Base-by-base conservation (phyloP, 2,888 invertebrate genomes). In the Eupithecia vulgata region DNA sequence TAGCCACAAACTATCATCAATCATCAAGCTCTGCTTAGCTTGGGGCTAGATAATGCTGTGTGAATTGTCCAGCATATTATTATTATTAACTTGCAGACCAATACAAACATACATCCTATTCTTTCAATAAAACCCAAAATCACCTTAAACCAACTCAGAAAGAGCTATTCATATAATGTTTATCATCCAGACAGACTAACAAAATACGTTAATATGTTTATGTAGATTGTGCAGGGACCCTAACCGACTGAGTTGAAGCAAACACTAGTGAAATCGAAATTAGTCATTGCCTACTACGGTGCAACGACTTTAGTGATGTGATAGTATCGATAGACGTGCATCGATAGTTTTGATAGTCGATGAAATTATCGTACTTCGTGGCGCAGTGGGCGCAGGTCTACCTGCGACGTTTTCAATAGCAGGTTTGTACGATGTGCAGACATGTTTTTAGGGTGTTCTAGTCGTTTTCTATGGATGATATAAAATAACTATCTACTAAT, bases 271-370 rank as follows among this genome's bases (percentile, higher is more conserved):
- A 87, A 89, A 88, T 88, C 86, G 90, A 91, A 90, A 90, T 93
- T 92, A 92, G 88, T 93, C 90, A 90, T 80, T 83, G 84, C 79
- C 81, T 76, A 72, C 68, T 76, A 84, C 90, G 87, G 90, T 89
- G 90, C 92, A 90, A 87, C 90, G 91, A 88, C 90, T 86, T 82
- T 89, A 91, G 92, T 79, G 92, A 83, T 83, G 91, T 66, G 80
- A 48, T 52, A n/a, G 52, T 68, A 70, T 68, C 72, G 35, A 66
- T 76, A 30, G 40, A 5, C 62, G 48, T 66, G 62, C 78, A 35
- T 61, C 13, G 61, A 35, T 64, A 34, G 35, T 21, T 35, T 35
- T 37, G 62, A 34, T n/a, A 21, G 17, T 37, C 62, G 13, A 35
- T 37, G 21, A 37, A 37, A n/a, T 57, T 57, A 57, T 13, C 12